Conservation (phyloP, 1,140 invertebrate genomes). For the Lethrus apterus region DNA sequence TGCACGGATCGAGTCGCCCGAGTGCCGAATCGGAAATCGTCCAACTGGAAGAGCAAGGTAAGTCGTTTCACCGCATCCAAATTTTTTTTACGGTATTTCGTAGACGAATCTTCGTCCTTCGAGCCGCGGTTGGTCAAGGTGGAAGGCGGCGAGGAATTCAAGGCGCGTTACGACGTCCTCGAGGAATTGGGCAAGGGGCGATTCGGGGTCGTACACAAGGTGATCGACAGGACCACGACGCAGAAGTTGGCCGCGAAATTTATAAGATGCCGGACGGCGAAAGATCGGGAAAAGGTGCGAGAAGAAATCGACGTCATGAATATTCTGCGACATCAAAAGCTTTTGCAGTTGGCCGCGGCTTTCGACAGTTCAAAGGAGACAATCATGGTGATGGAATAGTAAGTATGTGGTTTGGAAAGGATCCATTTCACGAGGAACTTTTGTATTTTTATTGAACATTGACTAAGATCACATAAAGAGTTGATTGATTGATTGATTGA, state of each 20-base stretch:
- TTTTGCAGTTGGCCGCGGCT: conserved; percentile 80
- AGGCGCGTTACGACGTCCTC: conserved; percentile 51
- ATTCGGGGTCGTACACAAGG: conserved; percentile 69
- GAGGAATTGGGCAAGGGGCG: conserved; percentile 77
- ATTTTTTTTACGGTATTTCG: not conserved
- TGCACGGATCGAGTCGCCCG: conserved; percentile 68
- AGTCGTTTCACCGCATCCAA: conserved; percentile 12
- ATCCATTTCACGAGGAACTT: too few species aligned
- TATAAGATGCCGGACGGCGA: conserved; percentile 70
- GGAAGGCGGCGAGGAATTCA: conserved; percentile 53
- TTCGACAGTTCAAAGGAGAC: conserved; percentile 81
- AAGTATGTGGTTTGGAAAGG: too few species aligned
- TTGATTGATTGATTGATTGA: conserved; percentile 5
- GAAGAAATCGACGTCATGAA: conserved; percentile 94
- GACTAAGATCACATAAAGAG: not conserved
- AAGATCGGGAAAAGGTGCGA: conserved; percentile 77
- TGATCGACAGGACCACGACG: conserved; percentile 62
- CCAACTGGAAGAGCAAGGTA: conserved; percentile 41
- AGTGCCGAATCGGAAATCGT: conserved; percentile 49
- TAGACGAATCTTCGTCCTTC: conserved; percentile 20
- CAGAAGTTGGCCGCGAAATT: conserved; percentile 85
- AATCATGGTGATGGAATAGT: conserved; percentile 92
- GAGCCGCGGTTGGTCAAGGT: conserved; percentile 35
- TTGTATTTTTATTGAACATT: conserved; percentile 7
- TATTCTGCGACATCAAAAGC: conserved; percentile 77